Evolutionary conservation across 2,113 vertebrate genomes (phyloP), one percentile per base, ranked within the genome.

Genomic region (Mystacornis crossleyi): DNA sequence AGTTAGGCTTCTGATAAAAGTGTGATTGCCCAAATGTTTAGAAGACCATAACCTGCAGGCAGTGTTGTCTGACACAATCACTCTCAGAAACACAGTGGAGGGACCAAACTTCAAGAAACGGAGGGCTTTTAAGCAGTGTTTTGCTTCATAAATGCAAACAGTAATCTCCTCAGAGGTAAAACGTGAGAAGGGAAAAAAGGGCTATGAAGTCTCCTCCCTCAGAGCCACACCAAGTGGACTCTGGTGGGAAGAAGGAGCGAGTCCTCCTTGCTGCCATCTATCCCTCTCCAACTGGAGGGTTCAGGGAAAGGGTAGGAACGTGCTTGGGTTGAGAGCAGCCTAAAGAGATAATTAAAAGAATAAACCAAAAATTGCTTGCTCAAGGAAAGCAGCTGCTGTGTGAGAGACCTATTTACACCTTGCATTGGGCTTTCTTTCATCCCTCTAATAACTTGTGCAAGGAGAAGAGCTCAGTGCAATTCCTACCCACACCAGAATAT

Each of bases 101-200:
- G 12, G 34, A 57, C 18, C 47, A 34, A 78, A 66, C 29, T 33
- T 60, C 72, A 78, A 31, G 67, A 42, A 7, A n/a, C 6, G 1
- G 29, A 89, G 38, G 11, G 24, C 13, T 43, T 62, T 57, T 25
- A 62, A 62, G 8, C 19, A n/a, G 14, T 5, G 17, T 45, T 86
- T 89, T 61, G 21, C 36, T 60, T 51, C 40, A 45, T 21, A 89
- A 89, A 74, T 24, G 24, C 51, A 70, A 89, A 28, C 8, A 71
- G 58, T 2, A 3, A 42, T 62, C 67, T 66, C 26, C 69, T 81
- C 21, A 16, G 55, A 54, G 45, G 50, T 14, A 57, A 89, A 53
- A 36, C 5, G 19, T 0, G 25, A 55, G 3, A 1, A 5, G 2
- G 29, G 9, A 2, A 2, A 20, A 28, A 10, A 48, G 9, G 31